phyloP scores from a whole-genome alignment of 2,797 vertebrate species.

The Myotis pilosus region DNA sequence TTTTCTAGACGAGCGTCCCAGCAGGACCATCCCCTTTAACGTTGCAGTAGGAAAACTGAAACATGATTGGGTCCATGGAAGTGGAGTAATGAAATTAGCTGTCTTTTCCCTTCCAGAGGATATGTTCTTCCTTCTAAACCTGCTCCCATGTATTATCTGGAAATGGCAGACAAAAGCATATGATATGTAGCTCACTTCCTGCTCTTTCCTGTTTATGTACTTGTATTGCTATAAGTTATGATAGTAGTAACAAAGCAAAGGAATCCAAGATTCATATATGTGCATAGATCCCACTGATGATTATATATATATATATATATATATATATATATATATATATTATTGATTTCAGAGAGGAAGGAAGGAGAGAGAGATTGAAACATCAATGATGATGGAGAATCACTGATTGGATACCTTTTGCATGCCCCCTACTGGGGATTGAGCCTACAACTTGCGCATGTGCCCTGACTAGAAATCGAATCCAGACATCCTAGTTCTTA shows the following conservation, averaged over 20 bases:
- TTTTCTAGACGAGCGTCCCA: slow-evolving; percentile 70
- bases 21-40: slow-evolving; percentile 77
- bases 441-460: too few relatives aligned
- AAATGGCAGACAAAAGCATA: not conserved
- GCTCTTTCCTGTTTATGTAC: not conserved
- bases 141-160: not conserved
- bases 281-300: not conserved
- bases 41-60: slow-evolving; percentile 73
- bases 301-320: too few relatives aligned
- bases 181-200: not conserved
- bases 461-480: too few relatives aligned
- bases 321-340: too few relatives aligned
- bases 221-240: slow-evolving; percentile 10
- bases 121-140: slow-evolving; percentile 4
- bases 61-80: slow-evolving; percentile 19
- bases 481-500: too few relatives aligned
- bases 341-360: too few relatives aligned
- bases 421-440: too few relatives aligned
- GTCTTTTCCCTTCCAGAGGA: not conserved
- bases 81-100: slow-evolving; percentile 64
- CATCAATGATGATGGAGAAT: too few relatives aligned
- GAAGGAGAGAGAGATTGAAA: too few relatives aligned
- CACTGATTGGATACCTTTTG: too few relatives aligned
- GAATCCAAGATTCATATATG: not conserved
- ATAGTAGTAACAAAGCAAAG: not conserved